phyloP scores from a whole-genome alignment of 1,140 invertebrate genomes.

The Achroia grisella region DNA sequence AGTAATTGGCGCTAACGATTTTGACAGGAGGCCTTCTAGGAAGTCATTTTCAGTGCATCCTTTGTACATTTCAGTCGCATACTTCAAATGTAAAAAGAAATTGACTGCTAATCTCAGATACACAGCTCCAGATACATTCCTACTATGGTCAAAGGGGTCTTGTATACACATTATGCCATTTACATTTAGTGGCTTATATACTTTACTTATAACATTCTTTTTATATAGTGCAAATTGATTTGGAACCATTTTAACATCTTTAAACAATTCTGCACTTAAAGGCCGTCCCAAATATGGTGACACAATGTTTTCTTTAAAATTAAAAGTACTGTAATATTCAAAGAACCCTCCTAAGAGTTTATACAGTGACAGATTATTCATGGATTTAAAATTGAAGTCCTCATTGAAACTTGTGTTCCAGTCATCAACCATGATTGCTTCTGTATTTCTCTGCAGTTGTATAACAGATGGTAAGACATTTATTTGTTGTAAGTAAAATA shows the following conservation, averaged over 20 bases:
- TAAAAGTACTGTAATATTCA: constrained; percentile 72
- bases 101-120: constrained; percentile 23
- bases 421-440: constrained; percentile 15
- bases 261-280: constrained; percentile 60
- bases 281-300: constrained; percentile 71
- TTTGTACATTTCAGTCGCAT: constrained; percentile 18
- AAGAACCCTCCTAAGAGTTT: constrained; percentile 76
- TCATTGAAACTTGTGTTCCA: constrained; percentile 40
- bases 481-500: constrained; percentile 78
- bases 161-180: constrained; percentile 73
- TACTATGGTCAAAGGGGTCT: constrained; percentile 77
- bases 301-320: constrained; percentile 70
- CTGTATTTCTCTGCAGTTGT: constrained; percentile 20
- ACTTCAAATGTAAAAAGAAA: constrained; percentile 17
- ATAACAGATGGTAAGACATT: constrained; percentile 34
- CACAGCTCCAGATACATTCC: constrained; percentile 68
- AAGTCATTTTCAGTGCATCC: constrained; percentile 5
- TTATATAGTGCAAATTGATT: constrained; percentile 59
- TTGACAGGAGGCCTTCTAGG: constrained; percentile 14
- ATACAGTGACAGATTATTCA: constrained; percentile 35
- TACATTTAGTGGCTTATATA: constrained; percentile 41
- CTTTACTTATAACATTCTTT: constrained; percentile 29
- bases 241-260: constrained; percentile 39
- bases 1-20: neutral
- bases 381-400: neutral